These are phyloP conservation scores for Heliconius eleuchia DNA, from an alignment of 1,140 invertebrate genomes.

Conservation along the genomic window DNA sequence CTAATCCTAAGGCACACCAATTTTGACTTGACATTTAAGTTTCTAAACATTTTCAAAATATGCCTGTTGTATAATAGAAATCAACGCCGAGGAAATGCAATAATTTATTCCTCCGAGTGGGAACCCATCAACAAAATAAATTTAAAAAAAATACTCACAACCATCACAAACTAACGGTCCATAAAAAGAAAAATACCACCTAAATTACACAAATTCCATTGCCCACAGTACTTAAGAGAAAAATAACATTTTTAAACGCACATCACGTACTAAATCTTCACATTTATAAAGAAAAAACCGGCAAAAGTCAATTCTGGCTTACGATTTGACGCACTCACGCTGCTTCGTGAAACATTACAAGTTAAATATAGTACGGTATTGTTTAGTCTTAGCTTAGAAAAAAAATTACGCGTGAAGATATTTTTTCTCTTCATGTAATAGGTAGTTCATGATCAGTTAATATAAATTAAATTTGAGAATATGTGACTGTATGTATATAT, in stretches of 20 bases:
- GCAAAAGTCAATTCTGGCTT: slow-evolving; percentile 5
- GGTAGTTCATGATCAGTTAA: no score
- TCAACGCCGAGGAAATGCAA: no score
- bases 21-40: no score
- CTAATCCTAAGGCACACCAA: no score
- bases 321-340: slow-evolving; percentile 12
- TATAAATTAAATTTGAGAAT: no score
- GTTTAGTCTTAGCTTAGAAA: not conserved
- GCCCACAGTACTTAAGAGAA: not conserved
- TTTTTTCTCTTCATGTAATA: no score
- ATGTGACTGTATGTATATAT: no score
- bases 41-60: no score
- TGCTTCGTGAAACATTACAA: not conserved
- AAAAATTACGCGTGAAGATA: not conserved
- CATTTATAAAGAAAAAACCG: slow-evolving; percentile 17
- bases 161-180: not conserved
- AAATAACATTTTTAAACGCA: slow-evolving; percentile 24
- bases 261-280: slow-evolving; percentile 24
- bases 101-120: no score
- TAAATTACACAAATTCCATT: not conserved
- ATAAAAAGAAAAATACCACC: no score
- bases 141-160: not conserved
- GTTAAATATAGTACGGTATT: slow-evolving; percentile 11
- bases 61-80: no score
- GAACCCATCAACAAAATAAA: not conserved